These are phyloP conservation scores for Lagorchestes hirsutus DNA, from an alignment of 2,797 vertebrate species.

Conservation along the genomic window DNA sequence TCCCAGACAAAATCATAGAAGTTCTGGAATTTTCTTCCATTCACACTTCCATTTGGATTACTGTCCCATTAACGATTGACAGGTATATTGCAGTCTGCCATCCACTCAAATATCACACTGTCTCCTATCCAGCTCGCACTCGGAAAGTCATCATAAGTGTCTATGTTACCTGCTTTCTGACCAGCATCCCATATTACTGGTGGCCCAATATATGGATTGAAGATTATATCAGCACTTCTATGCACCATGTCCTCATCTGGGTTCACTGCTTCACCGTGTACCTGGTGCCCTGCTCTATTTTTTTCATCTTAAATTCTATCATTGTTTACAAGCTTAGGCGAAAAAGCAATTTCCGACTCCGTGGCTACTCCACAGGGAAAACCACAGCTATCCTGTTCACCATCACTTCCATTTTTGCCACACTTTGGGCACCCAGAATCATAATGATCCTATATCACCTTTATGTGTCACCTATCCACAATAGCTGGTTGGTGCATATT, in stretches of 20 bases:
- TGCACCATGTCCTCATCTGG: conserved; percentile 96
- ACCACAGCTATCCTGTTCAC: conserved; percentile 96
- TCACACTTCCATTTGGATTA: conserved; percentile 99
- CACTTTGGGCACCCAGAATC: conserved; percentile 95
- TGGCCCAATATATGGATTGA: conserved; percentile 98
- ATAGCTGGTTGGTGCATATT: conserved; percentile 91
- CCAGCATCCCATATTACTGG: conserved; percentile 97
- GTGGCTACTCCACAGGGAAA: conserved; percentile 96
- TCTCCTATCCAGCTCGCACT: conserved; percentile 96
- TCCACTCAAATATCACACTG: conserved; percentile 94
- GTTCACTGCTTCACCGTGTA: conserved; percentile 96
- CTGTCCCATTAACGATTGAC: conserved; percentile 95
- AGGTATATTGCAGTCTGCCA: conserved; percentile 98
- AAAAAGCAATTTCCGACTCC: conserved; percentile 94
- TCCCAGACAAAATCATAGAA: conserved; percentile 93
- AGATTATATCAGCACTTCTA: conserved; percentile 88
- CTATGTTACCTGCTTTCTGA: conserved; percentile 93
- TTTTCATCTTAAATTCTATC: conserved; percentile 95
- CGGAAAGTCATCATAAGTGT: conserved; percentile 93
- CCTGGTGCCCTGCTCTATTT: conserved; percentile 95
- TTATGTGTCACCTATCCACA: conserved; percentile 90
- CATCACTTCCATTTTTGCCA: conserved; percentile 96
- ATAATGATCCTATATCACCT: conserved; percentile 96
- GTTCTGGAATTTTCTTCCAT: conserved; percentile 97
- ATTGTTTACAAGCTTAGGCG: conserved; percentile 94